Conservation (phyloP, 2,113 vertebrate genomes). For the Atrichornis clamosus region DNA sequence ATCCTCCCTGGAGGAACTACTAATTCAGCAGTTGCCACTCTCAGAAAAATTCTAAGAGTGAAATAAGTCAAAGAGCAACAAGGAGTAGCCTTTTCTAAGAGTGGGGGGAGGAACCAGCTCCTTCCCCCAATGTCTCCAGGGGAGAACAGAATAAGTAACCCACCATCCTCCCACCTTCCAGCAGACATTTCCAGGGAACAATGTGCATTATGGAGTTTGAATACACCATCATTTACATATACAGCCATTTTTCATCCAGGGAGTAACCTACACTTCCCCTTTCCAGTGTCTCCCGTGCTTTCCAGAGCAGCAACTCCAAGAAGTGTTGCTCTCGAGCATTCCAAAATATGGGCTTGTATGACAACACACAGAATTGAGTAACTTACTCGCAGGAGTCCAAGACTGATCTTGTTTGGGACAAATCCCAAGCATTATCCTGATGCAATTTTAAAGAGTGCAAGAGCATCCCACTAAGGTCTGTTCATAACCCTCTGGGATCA, state of each 20-base stretch:
- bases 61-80: not conserved
- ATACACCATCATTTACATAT: rapidly evolving
- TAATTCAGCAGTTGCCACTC: not conserved
- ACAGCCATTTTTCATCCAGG: not conserved
- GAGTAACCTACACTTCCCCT: not conserved
- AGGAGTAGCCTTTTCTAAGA: not conserved
- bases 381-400: not conserved
- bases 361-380: not conserved
- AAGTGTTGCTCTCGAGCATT: not conserved
- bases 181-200: not conserved
- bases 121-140: not conserved
- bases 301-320: not conserved
- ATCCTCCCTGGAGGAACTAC: not conserved
- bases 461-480: not conserved
- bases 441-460: not conserved
- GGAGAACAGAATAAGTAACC: not conserved
- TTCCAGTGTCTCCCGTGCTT: rapidly evolving
- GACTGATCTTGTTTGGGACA: not conserved
- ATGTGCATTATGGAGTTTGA: not conserved
- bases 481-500: not conserved
- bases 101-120: not conserved
- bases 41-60: not conserved
- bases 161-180: not conserved
- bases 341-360: rapidly evolving
- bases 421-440: not conserved